Base-by-base conservation (phyloP, 2,113 vertebrate species). In the Rhinolophus sinicus region DNA sequence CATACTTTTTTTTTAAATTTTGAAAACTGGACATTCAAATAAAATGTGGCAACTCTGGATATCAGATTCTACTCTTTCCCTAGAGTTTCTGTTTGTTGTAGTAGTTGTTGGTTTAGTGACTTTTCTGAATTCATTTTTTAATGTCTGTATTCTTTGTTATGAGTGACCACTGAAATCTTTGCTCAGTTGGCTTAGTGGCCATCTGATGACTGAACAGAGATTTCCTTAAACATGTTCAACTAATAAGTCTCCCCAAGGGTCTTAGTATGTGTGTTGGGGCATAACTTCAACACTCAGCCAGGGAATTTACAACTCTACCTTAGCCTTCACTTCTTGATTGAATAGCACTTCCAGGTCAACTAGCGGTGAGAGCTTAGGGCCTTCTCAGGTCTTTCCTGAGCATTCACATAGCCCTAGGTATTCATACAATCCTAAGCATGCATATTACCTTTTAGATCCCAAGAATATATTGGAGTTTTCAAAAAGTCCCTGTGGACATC, bases 11-110 rank as follows among this genome's bases (percentile, higher is more conserved):
- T n/a, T 35, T 73, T 86, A 78, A 54, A 87, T 76, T 94, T 50
- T 92, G 18, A 96, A 94, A 94, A 95, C 33, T 50, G 54, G 35
- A 67, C 0, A 38, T 85, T 73, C 92, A 56, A 91, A 72, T 91
- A 64, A 47, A 72, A 82, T 52, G 26, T 83, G 44, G 16, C 7
- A 77, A 78, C n/a, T 77, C 22, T 54, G 22, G 21, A 97, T 94
- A 84, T 88, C 40, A 72, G 56, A 62, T 78, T 89, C 15, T 65
- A 35, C 2, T 10, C 4, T 1, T 10, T 35, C 26, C 24, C 19
- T 26, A 65, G 33, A 56, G 0, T 70, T 77, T 62, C 16, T 76
- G 8, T 38, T 88, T 72, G 6, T 94, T 89, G 28, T 40, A 73
- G 11, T 75, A 80, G 38, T 44, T 93, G 30, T 54, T 94, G 88